phyloP scores from a whole-genome alignment of 2,113 vertebrate genomes.

The human region DNA sequence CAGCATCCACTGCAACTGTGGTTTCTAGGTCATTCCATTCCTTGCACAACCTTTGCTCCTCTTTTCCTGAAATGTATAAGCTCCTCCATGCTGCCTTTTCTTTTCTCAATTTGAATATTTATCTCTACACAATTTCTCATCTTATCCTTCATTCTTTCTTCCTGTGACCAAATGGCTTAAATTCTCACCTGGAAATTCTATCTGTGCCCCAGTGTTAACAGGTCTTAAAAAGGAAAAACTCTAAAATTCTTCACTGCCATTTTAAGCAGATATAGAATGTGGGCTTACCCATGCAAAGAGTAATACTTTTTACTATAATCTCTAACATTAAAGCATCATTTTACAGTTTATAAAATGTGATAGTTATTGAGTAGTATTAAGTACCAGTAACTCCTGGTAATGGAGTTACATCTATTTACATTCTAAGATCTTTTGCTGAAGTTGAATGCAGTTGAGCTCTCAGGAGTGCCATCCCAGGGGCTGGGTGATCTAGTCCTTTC shows the following conservation, averaged over 20 bases:
- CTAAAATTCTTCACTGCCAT: neutral
- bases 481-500: neutral
- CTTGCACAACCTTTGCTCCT: neutral
- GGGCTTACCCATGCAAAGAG: neutral
- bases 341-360: neutral
- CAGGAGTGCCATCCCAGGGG: neutral
- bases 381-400: neutral
- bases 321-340: neutral
- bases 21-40: no score
- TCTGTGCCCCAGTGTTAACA: neutral
- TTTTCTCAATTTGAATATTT: neutral
- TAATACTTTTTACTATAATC: neutral
- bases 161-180: neutral
- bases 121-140: neutral
- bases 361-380: neutral
- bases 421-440: neutral
- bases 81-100: neutral
- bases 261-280: neutral
- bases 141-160: neutral
- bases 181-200: neutral
- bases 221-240: neutral
- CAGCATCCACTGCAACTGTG: accelerated
- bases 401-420: neutral
- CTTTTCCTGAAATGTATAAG: neutral
- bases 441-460: neutral